Percentiles rank a stretch among this genome's conserved stretches.
Conservation (phyloP, 2,888 invertebrate genomes). For the Odontocerum albicorne region DNA sequence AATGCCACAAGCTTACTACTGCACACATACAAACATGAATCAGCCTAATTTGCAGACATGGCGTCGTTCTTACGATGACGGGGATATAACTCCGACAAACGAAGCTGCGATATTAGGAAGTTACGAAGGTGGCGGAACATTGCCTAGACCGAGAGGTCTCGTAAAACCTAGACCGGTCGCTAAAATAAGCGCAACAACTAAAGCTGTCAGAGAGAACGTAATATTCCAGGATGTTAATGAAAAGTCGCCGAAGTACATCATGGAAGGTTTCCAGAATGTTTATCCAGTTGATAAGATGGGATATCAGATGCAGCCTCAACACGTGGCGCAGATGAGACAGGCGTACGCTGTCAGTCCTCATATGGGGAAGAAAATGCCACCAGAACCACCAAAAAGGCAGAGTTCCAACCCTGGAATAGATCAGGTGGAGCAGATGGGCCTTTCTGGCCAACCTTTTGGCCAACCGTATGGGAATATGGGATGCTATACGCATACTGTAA, state of each 20-base stretch:
- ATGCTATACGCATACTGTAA: slow-evolving; percentile 32
- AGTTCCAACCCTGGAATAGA: slow-evolving; percentile 44
- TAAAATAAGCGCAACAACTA: slow-evolving; percentile 66
- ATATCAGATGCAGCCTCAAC: slow-evolving; percentile 51
- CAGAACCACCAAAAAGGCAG: slow-evolving; percentile 78
- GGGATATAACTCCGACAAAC: slow-evolving; percentile 88
- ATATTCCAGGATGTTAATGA: slow-evolving; percentile 36
- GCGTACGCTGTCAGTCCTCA: slow-evolving; percentile 70
- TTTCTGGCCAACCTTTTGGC: slow-evolving; percentile 22
- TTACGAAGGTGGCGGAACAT: slow-evolving; percentile 78
- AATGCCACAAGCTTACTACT: slow-evolving; percentile 59
- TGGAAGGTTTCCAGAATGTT: slow-evolving; percentile 36
- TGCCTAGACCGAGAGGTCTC: slow-evolving; percentile 81
- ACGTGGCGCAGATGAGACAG: slow-evolving; percentile 47
- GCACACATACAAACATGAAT: slow-evolving; percentile 49
- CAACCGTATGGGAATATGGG: slow-evolving; percentile 29
- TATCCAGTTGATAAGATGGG: slow-evolving; percentile 56
- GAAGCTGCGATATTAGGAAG: slow-evolving; percentile 56
- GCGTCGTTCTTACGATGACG: slow-evolving; percentile 84
- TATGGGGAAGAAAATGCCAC: slow-evolving; percentile 76
- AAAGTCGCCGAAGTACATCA: slow-evolving; percentile 34
- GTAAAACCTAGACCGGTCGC: slow-evolving; percentile 82
- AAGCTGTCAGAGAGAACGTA: slow-evolving; percentile 34
- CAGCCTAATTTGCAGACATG: slow-evolving; percentile 56
- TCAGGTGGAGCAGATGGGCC: slow-evolving; percentile 35